Evolutionary conservation across 2,113 vertebrate genomes (phyloP), one percentile per base, ranked within the genome.

Genomic region (Corvus cornix): DNA sequence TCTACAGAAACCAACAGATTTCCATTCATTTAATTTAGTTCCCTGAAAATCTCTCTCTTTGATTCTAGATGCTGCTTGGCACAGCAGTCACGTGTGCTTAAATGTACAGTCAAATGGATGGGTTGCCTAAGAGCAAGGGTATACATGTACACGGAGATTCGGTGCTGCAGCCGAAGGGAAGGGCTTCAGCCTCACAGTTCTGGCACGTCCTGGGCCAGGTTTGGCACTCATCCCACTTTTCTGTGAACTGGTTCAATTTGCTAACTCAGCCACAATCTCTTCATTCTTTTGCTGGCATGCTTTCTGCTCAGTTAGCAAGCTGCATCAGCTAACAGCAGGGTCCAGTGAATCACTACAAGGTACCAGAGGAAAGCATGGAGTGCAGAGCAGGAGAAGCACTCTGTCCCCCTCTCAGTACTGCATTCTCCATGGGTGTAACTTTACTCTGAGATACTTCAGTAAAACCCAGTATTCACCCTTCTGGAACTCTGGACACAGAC

Each of bases 281-380:
- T 84, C 33, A 64, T 64, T 43, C 62, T 72, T 68, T 64, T 1
- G 2, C 44, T 87, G 33, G 23, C 9, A 6, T 28, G 62, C 66
- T 87, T 89, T 93, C 94, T 77, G 84, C 64, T 91, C 81, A 31
- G 80, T 77, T 68, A 89, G 67, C 84, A 63, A 80, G 60, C 84
- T 84, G 88, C 53, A 74, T 66, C 74, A 63, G 73, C 69, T 74
- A 69, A 16, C 55, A 84, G 69, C 80, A 64, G 87, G 67, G 68
- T 77, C 86, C 73, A 87, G 0, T 37, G 11, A 55, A 49, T 37
- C 77, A 19, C 37, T 13, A 21, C 30, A 23, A 63, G 73, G 68
- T 60, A 74, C 79, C 0, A 1, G 59, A 58, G 39, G 12, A 49
- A 52, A 79, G 84, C 69, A n/a, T 0, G 0, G 44, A 60, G 43